These are phyloP conservation scores for Cuniculus paca DNA, from an alignment of 2,797 vertebrate genomes.

Conservation along the genomic window DNA sequence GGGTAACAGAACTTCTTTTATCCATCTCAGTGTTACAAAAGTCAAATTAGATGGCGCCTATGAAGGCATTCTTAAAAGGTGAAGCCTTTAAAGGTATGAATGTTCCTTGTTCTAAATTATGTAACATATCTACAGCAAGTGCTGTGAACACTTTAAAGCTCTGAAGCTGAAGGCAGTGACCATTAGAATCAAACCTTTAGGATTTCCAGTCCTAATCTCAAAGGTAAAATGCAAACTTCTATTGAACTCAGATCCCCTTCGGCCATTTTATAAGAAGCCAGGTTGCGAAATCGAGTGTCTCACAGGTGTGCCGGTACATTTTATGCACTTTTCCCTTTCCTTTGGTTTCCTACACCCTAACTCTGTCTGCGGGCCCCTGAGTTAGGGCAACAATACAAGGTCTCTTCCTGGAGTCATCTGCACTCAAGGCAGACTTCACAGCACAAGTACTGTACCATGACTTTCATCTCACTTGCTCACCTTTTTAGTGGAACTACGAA, in stretches of 20 bases:
- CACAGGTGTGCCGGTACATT: rapidly evolving
- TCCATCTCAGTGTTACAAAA: neutral
- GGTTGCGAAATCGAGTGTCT: neutral
- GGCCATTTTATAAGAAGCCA: neutral
- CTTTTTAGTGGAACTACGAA: slow-evolving; percentile 98
- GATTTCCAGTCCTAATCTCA: neutral
- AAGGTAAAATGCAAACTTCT: neutral
- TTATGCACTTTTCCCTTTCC: too few relatives aligned
- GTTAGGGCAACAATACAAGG: neutral
- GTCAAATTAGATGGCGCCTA: neutral
- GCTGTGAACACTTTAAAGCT: neutral
- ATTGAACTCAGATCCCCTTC: neutral
- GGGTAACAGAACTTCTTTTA: neutral
- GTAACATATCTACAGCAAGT: neutral
- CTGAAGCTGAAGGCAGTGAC: neutral
- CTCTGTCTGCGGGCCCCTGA: neutral
- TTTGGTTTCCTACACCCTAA: neutral
- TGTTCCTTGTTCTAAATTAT: neutral
- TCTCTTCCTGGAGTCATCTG: neutral
- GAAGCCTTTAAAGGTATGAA: neutral
- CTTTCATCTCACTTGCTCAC: slow-evolving; percentile 83
- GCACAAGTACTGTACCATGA: rapidly evolving
- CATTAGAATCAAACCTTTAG: neutral
- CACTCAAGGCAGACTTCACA: neutral
- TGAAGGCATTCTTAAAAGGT: neutral